Conservation (phyloP, 2,888 invertebrate species). For the Trissolcus brochymenae region DNA sequence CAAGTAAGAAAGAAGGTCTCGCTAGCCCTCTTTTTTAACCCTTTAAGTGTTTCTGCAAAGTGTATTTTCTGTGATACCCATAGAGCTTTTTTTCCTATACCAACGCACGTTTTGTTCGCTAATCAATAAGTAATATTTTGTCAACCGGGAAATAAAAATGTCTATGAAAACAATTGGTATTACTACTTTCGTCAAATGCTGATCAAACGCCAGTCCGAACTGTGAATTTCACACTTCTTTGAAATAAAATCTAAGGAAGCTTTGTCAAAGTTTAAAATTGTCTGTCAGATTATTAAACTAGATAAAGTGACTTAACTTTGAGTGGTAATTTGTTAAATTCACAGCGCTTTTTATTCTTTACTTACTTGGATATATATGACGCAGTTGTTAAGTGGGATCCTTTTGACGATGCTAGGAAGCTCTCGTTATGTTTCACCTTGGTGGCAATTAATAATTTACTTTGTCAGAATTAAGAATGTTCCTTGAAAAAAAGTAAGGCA, state of each 20-base stretch:
- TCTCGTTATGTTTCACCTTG: conserved; percentile 15
- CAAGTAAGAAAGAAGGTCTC: conserved; percentile 32
- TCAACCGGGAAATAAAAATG: not conserved
- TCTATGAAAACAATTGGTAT: not conserved
- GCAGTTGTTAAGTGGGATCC: not conserved
- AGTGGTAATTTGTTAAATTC: no score
- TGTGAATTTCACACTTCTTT: no score
- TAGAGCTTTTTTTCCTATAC: conserved; percentile 29
- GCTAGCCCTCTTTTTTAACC: conserved; percentile 35
- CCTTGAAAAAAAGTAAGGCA: not conserved
- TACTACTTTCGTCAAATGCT: no score
- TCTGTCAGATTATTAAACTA: no score
- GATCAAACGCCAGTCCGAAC: no score
- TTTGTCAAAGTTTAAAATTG: no score
- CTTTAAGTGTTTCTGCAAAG: conserved; percentile 10
- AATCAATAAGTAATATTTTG: not conserved
- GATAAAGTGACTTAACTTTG: no score
- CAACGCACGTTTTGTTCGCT: conserved; percentile 11
- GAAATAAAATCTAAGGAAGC: no score
- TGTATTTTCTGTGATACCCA: not conserved
- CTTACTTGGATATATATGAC: no score
- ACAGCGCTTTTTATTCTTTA: no score
- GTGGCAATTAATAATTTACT: conserved; percentile 33
- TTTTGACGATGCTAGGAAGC: not conserved
- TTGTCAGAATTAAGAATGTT: conserved; percentile 25